phyloP scores from a whole-genome alignment of 2,113 vertebrate genomes.

The Ifrita kowaldi region DNA sequence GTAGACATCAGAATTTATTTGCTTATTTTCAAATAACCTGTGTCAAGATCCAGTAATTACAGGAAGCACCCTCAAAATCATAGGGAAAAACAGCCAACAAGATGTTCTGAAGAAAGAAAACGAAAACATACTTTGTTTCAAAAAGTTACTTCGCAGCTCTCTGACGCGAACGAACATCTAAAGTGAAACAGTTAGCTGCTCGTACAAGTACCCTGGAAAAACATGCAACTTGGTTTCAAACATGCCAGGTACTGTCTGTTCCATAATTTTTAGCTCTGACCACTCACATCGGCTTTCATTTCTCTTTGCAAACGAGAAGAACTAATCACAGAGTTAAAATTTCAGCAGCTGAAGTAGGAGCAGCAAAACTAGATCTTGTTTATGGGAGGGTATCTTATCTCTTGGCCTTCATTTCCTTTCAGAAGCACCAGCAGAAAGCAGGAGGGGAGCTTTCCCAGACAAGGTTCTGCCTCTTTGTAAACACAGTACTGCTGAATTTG shows the following conservation, averaged over 20 bases:
- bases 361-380: not conserved
- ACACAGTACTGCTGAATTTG: not conserved
- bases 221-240: not conserved
- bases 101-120: not conserved
- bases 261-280: not conserved
- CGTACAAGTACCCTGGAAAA: not conserved
- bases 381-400: not conserved
- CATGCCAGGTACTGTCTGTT: not conserved
- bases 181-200: not conserved
- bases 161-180: rapidly evolving
- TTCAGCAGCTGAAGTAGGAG: not conserved
- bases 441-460: not conserved
- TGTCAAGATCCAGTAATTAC: not conserved
- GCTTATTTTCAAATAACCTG: not conserved
- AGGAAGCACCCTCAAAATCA: not conserved
- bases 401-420: not conserved
- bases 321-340: not conserved
- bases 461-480: not conserved
- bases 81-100: not conserved
- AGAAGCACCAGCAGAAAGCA: not conserved
- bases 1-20: not conserved
- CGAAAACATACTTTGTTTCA: not conserved
- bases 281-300: not conserved
- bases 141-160: not conserved
- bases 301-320: not conserved